A percentile compares a stretch with the other conserved stretches of the same genome.
These are phyloP conservation scores for Montipora efflorescens DNA, from an alignment of 64 coral and sea anemone species.

Conservation along the genomic window DNA sequence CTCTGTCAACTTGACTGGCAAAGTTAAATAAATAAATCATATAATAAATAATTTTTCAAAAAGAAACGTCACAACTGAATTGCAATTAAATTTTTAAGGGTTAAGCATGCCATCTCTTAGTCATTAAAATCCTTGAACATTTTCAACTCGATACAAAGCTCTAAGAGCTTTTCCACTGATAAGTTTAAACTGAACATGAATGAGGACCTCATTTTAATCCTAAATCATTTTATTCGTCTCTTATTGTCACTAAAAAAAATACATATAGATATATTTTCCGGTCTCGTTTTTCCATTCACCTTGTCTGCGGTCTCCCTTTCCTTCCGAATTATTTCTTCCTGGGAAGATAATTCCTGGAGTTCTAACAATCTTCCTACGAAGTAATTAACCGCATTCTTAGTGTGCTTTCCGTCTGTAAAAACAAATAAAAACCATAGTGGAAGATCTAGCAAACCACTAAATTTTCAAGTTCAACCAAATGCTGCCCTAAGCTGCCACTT, in stretches of 20 bases:
- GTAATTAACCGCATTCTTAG: slow-evolving; percentile 13
- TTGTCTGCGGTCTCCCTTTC: slow-evolving; percentile 31
- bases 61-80: background rate
- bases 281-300: background rate
- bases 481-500: too few relatives aligned
- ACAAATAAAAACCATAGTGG: background rate
- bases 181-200: background rate
- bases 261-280: background rate
- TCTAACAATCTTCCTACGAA: slow-evolving; percentile 16
- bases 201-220: background rate
- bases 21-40: too few relatives aligned
- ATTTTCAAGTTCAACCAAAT: too few relatives aligned
- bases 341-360: background rate
- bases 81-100: background rate
- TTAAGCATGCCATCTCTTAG: background rate
- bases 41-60: background rate
- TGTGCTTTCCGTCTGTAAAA: background rate
- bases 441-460: background rate
- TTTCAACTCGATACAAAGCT: background rate
- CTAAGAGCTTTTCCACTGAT: background rate
- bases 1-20: too few relatives aligned
- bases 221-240: background rate
- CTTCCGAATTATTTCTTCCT: background rate
- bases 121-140: background rate
- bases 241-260: background rate